phyloP scores from a whole-genome alignment of 1,140 invertebrate species.

The Contarinia nasturtii region DNA sequence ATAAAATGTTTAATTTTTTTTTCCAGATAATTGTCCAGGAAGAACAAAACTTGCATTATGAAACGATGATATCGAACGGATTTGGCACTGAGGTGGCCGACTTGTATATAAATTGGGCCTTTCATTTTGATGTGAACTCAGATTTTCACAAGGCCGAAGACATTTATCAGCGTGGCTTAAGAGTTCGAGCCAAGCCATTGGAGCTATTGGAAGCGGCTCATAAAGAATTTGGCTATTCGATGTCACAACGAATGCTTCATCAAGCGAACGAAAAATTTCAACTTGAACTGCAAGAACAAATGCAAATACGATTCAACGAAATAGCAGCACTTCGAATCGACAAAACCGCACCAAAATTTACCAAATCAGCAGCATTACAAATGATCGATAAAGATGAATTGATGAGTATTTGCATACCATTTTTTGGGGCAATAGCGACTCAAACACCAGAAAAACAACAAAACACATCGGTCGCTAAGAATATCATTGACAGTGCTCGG shows the following conservation, averaged over 20 bases:
- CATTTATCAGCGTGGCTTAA: slow-evolving; percentile 46
- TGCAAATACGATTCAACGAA: too few relatives aligned
- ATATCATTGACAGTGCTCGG: slow-evolving; percentile 19
- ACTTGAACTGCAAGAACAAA: too few relatives aligned
- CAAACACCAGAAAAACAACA: too few relatives aligned
- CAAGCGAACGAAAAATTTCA: slow-evolving; percentile 24
- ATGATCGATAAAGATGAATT: too few relatives aligned
- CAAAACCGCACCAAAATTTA: too few relatives aligned
- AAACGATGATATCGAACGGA: slow-evolving; percentile 50
- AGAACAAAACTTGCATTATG: slow-evolving; percentile 55
- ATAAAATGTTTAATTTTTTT: slow-evolving; percentile 7
- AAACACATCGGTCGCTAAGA: slow-evolving; percentile 9
- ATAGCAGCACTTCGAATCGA: too few relatives aligned
- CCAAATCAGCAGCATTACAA: too few relatives aligned
- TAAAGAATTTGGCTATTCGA: slow-evolving; percentile 41
- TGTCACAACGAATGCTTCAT: slow-evolving; percentile 34
- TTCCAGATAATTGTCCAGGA: slow-evolving; percentile 50
- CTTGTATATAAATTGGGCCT: slow-evolving; percentile 63
- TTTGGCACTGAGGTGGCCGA: slow-evolving; percentile 55
- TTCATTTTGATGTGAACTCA: slow-evolving; percentile 52
- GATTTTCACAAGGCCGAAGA: slow-evolving; percentile 56
- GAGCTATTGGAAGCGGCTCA: slow-evolving; percentile 54
- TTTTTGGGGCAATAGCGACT: too few relatives aligned
- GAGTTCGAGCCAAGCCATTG: slow-evolving; percentile 45
- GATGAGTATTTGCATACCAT: too few relatives aligned